Evolutionary conservation across 2,888 invertebrate species (phyloP), one percentile per base, ranked within the genome.

Genomic region (Carpatolechia fugitivella): DNA sequence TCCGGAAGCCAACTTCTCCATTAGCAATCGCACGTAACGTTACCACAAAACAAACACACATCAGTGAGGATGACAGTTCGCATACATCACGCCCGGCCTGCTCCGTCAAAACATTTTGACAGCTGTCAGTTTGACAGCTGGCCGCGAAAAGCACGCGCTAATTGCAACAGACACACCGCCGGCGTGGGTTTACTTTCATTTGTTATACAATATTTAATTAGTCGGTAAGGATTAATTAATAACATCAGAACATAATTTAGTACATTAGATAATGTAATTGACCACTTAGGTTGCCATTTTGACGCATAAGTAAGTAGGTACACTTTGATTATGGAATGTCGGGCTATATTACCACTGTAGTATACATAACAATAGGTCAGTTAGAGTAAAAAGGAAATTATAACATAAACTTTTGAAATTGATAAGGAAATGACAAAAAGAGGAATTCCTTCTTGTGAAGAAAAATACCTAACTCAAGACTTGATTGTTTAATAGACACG

Each of bases 151-250:
- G 66, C 72, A n/a, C 78, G 78, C 78, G 80, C 80, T 86, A 83
- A 83, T 83, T 81, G 79, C 72, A 76, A 69, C 75, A 70, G 76
- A 80, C 78, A 70, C 62, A 66, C 75, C 13, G 33, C 73, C 24
- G 13, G 31, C 31, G 10, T 72, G 74, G 70, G 76, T 71, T 74
- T 67, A 82, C 85, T 88, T 86, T 87, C 85, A 77, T 83, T 78
- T 82, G 79, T 85, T 85, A 82, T 78, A 83, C 82, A 84, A 85
- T 72, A 74, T 68, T 57, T 52, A 58, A 76, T 79, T 78, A 77
- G 74, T 20, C n/a, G 24, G 40, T 48, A 54, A 55, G 31, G 52
- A 20, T 30, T 49, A 44, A 44, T 44, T 44, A 44, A 44, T 44
- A 44, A 20, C 44, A 44, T 44, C 31, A 47, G 35, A 49, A 14